These are phyloP conservation scores for Potamilus streckersoni DNA, from an alignment of 1,140 invertebrate genomes.

Conservation along the genomic window DNA sequence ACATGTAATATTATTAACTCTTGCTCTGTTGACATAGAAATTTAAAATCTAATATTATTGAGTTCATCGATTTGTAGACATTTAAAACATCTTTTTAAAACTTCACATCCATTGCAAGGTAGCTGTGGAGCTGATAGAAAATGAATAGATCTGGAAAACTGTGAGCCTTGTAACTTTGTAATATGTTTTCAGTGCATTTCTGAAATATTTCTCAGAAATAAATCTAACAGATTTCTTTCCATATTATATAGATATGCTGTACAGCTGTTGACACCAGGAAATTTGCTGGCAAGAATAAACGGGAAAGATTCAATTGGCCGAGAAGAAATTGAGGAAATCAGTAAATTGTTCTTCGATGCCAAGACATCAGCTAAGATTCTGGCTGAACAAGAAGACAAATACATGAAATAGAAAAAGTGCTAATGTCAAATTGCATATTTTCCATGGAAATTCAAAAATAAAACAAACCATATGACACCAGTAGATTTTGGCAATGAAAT, in stretches of 20 bases:
- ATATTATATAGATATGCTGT: slow-evolving; percentile 82
- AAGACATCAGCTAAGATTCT: slow-evolving; percentile 96
- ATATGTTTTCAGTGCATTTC: not conserved
- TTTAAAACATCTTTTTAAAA: not conserved
- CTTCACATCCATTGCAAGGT: not conserved
- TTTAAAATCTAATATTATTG: no score
- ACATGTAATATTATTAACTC: no score
- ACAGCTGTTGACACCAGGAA: slow-evolving; percentile 92
- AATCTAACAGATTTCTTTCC: slow-evolving; percentile 5
- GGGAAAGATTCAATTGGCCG: slow-evolving; percentile 80
- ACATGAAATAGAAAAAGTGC: slow-evolving; percentile 75
- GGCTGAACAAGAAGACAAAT: slow-evolving; percentile 90
- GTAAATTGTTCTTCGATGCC: slow-evolving; percentile 91
- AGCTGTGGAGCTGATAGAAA: no score
- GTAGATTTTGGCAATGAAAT: not conserved
- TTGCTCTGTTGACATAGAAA: no score
- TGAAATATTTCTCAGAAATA: not conserved
- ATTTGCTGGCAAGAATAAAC: slow-evolving; percentile 89
- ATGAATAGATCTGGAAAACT: no score
- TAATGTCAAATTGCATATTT: not conserved
- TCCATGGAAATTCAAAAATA: no score
- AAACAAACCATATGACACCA: no score
- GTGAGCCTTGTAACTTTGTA: not conserved
- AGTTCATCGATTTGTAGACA: not conserved
- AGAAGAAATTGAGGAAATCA: slow-evolving; percentile 83